Conservation (phyloP, 2,888 invertebrate genomes). For the Autographa gamma region DNA sequence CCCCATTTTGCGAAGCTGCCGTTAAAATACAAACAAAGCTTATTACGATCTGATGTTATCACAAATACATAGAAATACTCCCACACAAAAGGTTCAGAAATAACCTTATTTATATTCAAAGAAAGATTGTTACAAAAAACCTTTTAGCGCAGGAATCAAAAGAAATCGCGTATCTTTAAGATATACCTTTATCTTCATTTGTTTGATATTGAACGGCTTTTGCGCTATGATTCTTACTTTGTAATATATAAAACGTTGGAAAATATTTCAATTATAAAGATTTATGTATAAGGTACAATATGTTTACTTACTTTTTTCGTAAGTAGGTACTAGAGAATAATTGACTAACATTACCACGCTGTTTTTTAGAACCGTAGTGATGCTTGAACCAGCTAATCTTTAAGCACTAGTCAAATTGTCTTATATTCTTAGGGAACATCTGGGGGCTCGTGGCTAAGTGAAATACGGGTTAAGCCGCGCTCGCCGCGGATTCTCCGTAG, state of each 20-base stretch:
- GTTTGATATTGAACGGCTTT: background rate
- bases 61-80: background rate
- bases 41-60: background rate
- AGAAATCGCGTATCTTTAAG: background rate
- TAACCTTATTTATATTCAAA: slow-evolving; percentile 5
- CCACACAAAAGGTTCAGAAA: background rate
- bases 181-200: background rate
- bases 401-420: too few relatives aligned
- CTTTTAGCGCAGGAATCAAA: slow-evolving; percentile 1
- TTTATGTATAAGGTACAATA: background rate
- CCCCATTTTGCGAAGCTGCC: background rate
- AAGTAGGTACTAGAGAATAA: too few relatives aligned
- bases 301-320: too few relatives aligned
- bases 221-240: background rate
- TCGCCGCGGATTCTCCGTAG: too few relatives aligned
- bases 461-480: too few relatives aligned
- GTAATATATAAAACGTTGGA: background rate
- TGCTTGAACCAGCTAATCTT: too few relatives aligned
- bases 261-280: background rate
- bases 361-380: too few relatives aligned
- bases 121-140: background rate
- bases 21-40: background rate
- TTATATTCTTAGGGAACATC: too few relatives aligned
- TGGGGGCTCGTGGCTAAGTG: too few relatives aligned
- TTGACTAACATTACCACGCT: too few relatives aligned